phyloP scores from a whole-genome alignment of 92 coral and sea anemone species.

The Pocillopora meandrina region DNA sequence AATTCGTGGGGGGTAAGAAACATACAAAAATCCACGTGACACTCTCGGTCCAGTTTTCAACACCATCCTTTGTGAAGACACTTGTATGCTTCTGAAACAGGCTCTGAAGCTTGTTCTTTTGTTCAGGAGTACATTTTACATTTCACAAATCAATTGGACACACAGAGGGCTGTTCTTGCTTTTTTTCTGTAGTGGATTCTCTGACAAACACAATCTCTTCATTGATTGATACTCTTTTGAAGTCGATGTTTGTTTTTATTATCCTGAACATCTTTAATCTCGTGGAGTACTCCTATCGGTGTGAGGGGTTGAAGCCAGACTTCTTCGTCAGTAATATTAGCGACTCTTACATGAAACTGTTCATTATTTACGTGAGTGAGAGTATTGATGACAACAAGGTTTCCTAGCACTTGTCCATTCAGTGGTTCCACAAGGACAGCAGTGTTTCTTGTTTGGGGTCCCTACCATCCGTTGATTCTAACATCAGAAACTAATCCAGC shows the following conservation, averaged over 20 bases:
- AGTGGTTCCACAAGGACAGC: conserved; percentile 64
- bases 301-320: conserved; percentile 72
- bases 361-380: conserved; percentile 29
- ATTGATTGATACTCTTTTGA: conserved; percentile 35
- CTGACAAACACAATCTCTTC: conserved; percentile 44
- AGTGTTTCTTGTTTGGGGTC: conserved; percentile 21
- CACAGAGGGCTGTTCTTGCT: background rate
- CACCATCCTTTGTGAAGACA: conserved; percentile 41
- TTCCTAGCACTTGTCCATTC: conserved; percentile 37
- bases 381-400: conserved; percentile 59
- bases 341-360: conserved; percentile 63
- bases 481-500: conserved; percentile 60
- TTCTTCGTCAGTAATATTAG: conserved; percentile 62
- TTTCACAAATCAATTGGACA: conserved; percentile 55
- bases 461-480: conserved; percentile 54
- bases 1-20: too few species aligned
- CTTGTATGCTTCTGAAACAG: conserved; percentile 38
- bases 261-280: conserved; percentile 43
- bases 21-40: too few species aligned
- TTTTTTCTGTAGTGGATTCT: conserved; percentile 16
- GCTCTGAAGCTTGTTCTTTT: conserved; percentile 40
- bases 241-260: conserved; percentile 13
- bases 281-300: conserved; percentile 68
- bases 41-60: too few species aligned
- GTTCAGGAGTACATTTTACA: conserved; percentile 39